Percentiles rank a stretch among this genome's conserved stretches.
These are phyloP conservation scores for Ataeniobius toweri DNA, from an alignment of 2,797 vertebrate genomes.

Conservation along the genomic window DNA sequence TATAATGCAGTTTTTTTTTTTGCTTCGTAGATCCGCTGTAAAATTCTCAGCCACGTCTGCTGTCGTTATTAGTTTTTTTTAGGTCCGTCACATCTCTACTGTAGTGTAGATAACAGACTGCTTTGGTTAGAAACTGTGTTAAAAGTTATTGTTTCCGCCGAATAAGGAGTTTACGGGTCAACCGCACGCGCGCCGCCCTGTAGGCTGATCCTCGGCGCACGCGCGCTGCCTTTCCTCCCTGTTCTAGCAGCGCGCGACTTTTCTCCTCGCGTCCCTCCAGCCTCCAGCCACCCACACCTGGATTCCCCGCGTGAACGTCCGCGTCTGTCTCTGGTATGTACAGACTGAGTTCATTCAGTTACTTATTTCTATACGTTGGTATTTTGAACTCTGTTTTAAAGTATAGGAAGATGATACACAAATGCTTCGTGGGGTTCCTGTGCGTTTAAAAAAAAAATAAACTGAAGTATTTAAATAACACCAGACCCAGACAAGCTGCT, in stretches of 20 bases:
- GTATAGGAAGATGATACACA: no score
- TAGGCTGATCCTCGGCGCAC: conserved; percentile 44
- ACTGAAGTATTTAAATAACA: background rate
- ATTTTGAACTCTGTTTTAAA: background rate
- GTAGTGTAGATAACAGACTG: background rate
- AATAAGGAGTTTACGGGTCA: background rate
- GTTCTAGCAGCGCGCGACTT: conserved; percentile 21
- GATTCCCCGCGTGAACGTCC: conserved; percentile 18
- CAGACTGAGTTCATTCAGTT: background rate
- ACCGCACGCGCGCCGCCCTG: conserved; percentile 16
- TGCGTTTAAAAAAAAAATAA: background rate
- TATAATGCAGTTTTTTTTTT: background rate
- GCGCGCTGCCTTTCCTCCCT: conserved; percentile 36
- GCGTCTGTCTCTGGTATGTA: conserved; percentile 1
- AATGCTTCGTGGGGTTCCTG: background rate
- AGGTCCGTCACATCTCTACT: background rate
- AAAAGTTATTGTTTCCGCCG: background rate
- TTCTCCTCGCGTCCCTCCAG: conserved; percentile 22
- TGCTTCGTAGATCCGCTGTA: background rate
- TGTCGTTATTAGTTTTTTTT: background rate
- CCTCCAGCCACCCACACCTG: conserved; percentile 23
- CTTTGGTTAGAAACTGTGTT: background rate
- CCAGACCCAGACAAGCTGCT: background rate
- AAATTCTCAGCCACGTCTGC: background rate
- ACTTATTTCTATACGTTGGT: background rate